Conservation (phyloP, 2,888 invertebrate genomes). For the Ditylenchus weischeri region DNA sequence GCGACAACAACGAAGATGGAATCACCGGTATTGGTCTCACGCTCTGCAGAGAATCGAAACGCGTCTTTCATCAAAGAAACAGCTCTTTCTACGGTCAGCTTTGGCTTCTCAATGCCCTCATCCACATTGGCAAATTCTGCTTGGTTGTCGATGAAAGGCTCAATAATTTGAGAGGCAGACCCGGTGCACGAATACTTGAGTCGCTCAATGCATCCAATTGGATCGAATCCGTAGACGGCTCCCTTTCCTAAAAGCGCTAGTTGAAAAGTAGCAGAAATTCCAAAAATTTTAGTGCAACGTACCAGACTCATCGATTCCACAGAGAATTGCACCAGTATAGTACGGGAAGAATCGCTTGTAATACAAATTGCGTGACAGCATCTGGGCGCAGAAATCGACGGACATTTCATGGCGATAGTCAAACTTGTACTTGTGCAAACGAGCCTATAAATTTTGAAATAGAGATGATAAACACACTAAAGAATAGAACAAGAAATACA, state of each 20-base stretch:
- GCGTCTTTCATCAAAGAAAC: slow-evolving; percentile 84
- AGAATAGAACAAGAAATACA: no score
- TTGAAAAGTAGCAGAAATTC: no score
- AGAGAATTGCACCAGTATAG: slow-evolving; percentile 89
- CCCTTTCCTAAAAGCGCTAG: slow-evolving; percentile 77
- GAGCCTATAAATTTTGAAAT: no score
- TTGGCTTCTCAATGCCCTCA: slow-evolving; percentile 63
- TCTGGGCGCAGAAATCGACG: slow-evolving; percentile 84
- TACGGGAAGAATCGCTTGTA: slow-evolving; percentile 97
- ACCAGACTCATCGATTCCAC: slow-evolving; percentile 85
- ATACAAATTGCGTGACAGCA: slow-evolving; percentile 91
- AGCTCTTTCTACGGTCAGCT: slow-evolving; percentile 77
- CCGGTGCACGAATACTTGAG: slow-evolving; percentile 83
- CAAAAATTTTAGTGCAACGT: slow-evolving; percentile 4
- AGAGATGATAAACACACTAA: slow-evolving; percentile 36
- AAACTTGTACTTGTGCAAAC: slow-evolving; percentile 74
- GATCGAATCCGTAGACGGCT: slow-evolving; percentile 91
- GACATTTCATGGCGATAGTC: slow-evolving; percentile 73
- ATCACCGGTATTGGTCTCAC: slow-evolving; percentile 86
- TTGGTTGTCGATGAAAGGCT: slow-evolving; percentile 93
- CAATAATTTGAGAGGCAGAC: slow-evolving; percentile 75
- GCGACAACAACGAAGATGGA: slow-evolving; percentile 49
- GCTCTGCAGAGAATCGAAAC: slow-evolving; percentile 93
- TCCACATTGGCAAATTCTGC: slow-evolving; percentile 83
- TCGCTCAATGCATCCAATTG: slow-evolving; percentile 88